Evolutionary conservation across 1,140 invertebrate species (phyloP).

Genomic region (Ostrea denselamellosa): DNA sequence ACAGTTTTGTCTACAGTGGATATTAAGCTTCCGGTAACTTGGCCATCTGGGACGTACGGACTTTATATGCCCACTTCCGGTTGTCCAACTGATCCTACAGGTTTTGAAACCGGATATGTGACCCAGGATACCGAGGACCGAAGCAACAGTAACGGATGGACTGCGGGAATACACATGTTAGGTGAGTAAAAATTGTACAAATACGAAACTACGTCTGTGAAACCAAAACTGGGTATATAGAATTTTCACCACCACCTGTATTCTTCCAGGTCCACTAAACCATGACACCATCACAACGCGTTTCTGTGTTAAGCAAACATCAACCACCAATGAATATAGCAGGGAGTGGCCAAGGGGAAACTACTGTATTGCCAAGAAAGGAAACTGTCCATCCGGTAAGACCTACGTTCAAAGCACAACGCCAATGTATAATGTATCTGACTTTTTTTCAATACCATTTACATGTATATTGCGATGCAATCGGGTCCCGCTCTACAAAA

Average conservation of each 20-base stretch:
- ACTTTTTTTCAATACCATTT: too few species aligned
- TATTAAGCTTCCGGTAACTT: constrained; percentile 46
- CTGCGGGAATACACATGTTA: constrained; percentile 44
- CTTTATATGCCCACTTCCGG: constrained; percentile 43
- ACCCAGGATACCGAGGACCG: constrained; percentile 46
- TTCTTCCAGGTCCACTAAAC: background rate
- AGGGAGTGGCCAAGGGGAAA: constrained; percentile 45
- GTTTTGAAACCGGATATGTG: constrained; percentile 37
- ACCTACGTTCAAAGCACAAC: too few species aligned
- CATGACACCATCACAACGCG: constrained; percentile 1
- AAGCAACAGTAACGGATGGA: constrained; percentile 41
- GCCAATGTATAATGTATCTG: too few species aligned
- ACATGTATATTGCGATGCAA: too few species aligned
- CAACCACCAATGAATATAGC: constrained; percentile 22
- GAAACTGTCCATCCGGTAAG: background rate
- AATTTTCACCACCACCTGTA: background rate
- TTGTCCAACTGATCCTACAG: constrained; percentile 40
- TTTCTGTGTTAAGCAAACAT: constrained; percentile 31
- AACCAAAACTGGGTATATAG: too few species aligned
- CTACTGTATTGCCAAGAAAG: constrained; percentile 45
- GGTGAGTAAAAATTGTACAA: background rate
- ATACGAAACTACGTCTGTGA: too few species aligned
- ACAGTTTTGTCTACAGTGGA: background rate
- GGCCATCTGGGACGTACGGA: constrained; percentile 49
- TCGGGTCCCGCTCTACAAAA: too few species aligned